Base-by-base conservation (phyloP, 2,888 invertebrate species). In the Drosophila niveifrons region DNA sequence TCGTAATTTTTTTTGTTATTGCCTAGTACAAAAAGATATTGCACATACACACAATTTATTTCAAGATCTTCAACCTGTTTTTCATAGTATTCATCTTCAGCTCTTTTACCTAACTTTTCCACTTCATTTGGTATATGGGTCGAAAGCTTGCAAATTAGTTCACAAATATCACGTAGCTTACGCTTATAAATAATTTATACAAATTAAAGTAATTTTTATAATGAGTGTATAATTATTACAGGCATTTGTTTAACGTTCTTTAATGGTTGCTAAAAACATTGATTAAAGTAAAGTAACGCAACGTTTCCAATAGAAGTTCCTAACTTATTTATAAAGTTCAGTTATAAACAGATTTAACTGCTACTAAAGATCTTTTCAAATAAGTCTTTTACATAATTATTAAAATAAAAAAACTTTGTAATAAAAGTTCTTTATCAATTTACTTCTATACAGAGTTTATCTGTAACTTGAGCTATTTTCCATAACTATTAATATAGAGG, bases 111-210 rank as follows among this genome's bases (percentile, higher is more conserved):
- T 8, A 43, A 29, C 28, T 43, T 43, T 55, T 55, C 53, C 17
- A 55, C 53, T 43, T 55, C 29, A 55, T 55, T 55, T 55, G 11
- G 43, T 8, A 31, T 17, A 31, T 43, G 17, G 53, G 53, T 55
- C 53, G 17, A 31, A 11, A 17, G 53, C 43, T 43, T 55, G 28
- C 53, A 43, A 31, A 55, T 31, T 31, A n/a, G n/a, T 17, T 29
- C n/a, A 43, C 29, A 29, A 43, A n/a, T 15, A 53, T n/a, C 53
- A 43, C 17, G 11, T 41, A 39, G 11, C 10, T 28, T 41, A 11
- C 23, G 23, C 53, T 29, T 17, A 43, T n/a, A 50, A 34, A 50
- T 28, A 52, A 41, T 41, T 23, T 31, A 31, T 1, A 18, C 31
- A 17, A 18, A 31, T 18, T 31, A 39, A 41, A 31, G 17, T 10